Percentiles rank a stretch among this genome's conserved stretches.
Conservation (phyloP, 2,113 vertebrate species). For the Chlorocebus sabaeus region DNA sequence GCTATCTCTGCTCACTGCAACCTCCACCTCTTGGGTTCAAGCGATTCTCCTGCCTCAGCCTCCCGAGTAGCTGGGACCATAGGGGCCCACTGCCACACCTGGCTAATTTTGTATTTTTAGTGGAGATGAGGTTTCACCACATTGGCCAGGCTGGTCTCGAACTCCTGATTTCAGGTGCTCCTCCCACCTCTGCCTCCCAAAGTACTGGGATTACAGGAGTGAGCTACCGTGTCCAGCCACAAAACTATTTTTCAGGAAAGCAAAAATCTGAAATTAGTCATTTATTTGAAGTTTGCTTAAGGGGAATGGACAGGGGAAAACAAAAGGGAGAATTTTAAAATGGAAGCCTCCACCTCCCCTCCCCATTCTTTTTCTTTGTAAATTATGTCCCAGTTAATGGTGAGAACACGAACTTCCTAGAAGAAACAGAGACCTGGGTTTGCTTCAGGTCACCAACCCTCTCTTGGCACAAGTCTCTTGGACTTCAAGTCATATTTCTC, state of each 20-base stretch:
- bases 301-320: not conserved
- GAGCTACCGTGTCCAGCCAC: too few relatives aligned
- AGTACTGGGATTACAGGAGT: too few relatives aligned
- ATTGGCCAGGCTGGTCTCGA: too few relatives aligned
- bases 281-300: not conserved
- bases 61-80: too few relatives aligned
- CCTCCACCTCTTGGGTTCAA: too few relatives aligned
- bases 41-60: too few relatives aligned
- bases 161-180: too few relatives aligned
- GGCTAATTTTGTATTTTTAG: too few relatives aligned
- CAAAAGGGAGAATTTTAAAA: not conserved
- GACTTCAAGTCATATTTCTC: not conserved
- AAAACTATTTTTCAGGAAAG: not conserved
- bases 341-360: not conserved
- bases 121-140: too few relatives aligned
- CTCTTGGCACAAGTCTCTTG: not conserved
- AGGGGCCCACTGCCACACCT: too few relatives aligned
- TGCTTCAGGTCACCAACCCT: not conserved
- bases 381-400: not conserved
- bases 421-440: not conserved
- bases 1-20: too few relatives aligned
- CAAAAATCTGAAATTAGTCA: not conserved
- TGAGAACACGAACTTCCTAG: slow-evolving; percentile 19
- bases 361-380: not conserved
- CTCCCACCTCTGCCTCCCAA: too few relatives aligned